Evolutionary conservation across 2,888 invertebrate genomes (phyloP).

Genomic region (Acrobeloides nanus): DNA sequence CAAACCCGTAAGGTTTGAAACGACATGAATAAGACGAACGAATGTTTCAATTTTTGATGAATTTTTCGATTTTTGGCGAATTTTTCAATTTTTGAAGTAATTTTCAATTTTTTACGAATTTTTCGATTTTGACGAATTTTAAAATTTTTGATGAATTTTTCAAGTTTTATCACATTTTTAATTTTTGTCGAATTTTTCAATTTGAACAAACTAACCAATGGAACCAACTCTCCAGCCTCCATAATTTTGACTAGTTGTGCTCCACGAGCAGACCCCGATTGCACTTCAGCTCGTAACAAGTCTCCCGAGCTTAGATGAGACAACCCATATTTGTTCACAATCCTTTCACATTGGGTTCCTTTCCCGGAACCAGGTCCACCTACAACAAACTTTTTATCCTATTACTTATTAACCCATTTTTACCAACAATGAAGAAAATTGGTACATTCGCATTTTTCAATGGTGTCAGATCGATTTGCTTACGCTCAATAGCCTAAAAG

Average conservation of each 20-base stretch:
- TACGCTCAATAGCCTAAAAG: constrained; percentile 32
- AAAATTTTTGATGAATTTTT: no score
- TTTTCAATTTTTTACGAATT: no score
- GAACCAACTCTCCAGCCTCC: constrained; percentile 72
- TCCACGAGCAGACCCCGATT: constrained; percentile 63
- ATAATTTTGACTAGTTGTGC: constrained; percentile 60
- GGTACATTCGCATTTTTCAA: constrained; percentile 49
- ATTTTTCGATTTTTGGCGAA: no score
- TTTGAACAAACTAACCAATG: constrained; percentile 57
- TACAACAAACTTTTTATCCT: no score
- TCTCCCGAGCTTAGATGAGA: constrained; percentile 73
- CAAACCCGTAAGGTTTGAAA: no score
- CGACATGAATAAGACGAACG: no score
- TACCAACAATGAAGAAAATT: constrained; percentile 53
- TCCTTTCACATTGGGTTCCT: constrained; percentile 69
- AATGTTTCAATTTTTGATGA: no score
- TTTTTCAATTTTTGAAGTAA: no score
- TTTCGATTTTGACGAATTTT: no score
- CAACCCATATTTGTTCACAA: constrained; percentile 65
- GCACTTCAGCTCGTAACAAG: constrained; percentile 66
- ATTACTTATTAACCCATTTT: background rate
- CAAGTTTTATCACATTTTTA: no score
- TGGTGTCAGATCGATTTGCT: constrained; percentile 44
- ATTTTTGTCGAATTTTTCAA: no score
- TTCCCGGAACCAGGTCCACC: constrained; percentile 86